These are phyloP conservation scores for Gulo gulo DNA, from an alignment of 2,113 vertebrate genomes.

Conservation along the genomic window DNA sequence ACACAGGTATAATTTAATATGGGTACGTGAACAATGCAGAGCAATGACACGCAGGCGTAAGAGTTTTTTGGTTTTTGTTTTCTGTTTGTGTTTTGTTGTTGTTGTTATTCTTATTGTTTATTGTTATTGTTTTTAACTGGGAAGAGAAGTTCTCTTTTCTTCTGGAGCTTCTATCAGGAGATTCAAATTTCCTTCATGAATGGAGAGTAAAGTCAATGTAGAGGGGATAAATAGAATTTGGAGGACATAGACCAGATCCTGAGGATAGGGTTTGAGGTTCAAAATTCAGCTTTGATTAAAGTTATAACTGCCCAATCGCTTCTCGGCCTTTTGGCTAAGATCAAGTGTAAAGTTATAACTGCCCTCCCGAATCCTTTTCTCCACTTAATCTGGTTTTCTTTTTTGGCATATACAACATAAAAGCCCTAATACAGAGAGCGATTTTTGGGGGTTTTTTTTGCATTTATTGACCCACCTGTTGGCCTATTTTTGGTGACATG, in stretches of 20 bases:
- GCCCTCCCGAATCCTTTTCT: background rate
- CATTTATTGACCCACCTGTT: background rate
- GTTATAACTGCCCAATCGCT: background rate
- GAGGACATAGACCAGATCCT: background rate
- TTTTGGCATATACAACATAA: background rate
- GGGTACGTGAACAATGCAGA: background rate
- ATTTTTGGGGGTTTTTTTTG: background rate
- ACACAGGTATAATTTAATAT: background rate
- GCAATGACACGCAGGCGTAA: background rate
- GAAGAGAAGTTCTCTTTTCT: background rate
- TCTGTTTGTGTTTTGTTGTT: background rate
- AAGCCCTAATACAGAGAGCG: background rate
- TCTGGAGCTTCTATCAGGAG: background rate
- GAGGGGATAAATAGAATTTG: background rate
- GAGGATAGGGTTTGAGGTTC: background rate
- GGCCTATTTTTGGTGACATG: background rate
- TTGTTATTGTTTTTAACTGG: background rate
- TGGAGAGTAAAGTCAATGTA: background rate
- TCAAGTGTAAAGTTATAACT: background rate
- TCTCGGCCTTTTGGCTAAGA: too few relatives aligned
- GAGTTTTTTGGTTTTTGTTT: background rate
- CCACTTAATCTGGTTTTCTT: background rate
- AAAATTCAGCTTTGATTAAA: background rate
- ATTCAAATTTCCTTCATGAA: background rate
- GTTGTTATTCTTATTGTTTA: background rate